A percentile compares a stretch with the other conserved stretches of the same genome.
These are phyloP conservation scores for Zygothrica quintamaculata DNA, from an alignment of 2,888 invertebrate species.

Conservation along the genomic window DNA sequence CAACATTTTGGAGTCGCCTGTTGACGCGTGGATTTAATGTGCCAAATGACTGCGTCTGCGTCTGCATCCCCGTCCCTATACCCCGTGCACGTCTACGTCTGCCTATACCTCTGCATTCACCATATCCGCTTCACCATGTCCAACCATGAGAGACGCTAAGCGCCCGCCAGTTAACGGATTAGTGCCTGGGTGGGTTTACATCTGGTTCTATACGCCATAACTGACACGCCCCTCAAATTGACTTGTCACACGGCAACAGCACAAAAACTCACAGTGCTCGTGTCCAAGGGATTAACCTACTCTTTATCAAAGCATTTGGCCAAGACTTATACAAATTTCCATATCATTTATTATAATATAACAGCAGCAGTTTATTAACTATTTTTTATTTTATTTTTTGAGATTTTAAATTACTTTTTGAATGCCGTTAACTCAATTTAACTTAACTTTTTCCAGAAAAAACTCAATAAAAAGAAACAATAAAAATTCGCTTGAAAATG, in stretches of 20 bases:
- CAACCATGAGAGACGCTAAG: constrained; percentile 2
- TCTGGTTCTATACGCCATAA: constrained; percentile 41
- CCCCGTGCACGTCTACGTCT: constrained; percentile 32
- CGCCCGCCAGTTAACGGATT: constrained; percentile 63
- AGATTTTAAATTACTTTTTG: too few species aligned
- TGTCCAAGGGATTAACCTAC: constrained; percentile 33
- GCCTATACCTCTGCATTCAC: too few species aligned
- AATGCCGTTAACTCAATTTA: too few species aligned
- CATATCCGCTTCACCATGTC: too few species aligned
- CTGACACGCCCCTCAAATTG: constrained; percentile 58
- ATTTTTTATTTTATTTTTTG: too few species aligned
- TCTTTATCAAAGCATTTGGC: constrained; percentile 25
- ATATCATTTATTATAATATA: too few species aligned
- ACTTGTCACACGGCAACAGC: constrained; percentile 58
- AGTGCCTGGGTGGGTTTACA: constrained; percentile 50
- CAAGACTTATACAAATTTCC: too few species aligned
- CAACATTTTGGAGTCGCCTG: constrained; percentile 62
- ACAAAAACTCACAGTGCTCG: constrained; percentile 33
- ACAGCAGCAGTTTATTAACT: too few species aligned
- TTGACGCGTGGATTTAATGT: constrained; percentile 79
- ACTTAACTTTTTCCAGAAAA: too few species aligned
- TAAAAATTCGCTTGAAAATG: too few species aligned
- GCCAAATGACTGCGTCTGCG: constrained; percentile 65
- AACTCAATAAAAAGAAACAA: too few species aligned
- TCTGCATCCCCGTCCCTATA: too few species aligned